A percentile compares a stretch with the other conserved stretches of the same genome.
These are phyloP conservation scores for Drosophila sproati DNA, from an alignment of 1,140 invertebrate genomes.

Conservation along the genomic window DNA sequence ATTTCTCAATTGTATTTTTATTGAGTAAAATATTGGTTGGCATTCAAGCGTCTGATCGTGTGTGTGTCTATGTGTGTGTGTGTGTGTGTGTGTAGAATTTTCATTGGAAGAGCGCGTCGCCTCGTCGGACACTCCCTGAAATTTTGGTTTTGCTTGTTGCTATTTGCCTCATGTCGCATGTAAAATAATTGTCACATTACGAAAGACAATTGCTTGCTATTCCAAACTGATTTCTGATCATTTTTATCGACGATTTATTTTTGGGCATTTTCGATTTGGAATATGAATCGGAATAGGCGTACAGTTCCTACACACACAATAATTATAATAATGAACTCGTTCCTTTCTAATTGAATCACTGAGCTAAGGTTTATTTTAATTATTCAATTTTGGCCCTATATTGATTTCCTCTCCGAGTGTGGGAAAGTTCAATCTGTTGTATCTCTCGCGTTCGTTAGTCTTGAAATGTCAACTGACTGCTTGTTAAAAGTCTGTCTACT, in stretches of 20 bases:
- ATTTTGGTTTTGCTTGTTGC: conserved; percentile 50
- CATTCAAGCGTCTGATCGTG: conserved; percentile 52
- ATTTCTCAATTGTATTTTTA: conserved; percentile 75
- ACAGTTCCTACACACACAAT: no score
- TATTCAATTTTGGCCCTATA: neutral
- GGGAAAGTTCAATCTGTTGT: conserved; percentile 4
- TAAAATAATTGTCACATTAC: conserved; percentile 64
- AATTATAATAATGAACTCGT: conserved; percentile 3
- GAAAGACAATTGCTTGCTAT: conserved; percentile 38
- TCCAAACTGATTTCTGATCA: conserved; percentile 27
- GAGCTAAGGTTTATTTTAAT: neutral
- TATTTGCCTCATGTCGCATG: conserved; percentile 69
- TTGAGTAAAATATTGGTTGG: conserved; percentile 74
- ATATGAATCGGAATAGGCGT: neutral
- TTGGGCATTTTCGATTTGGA: conserved; percentile 24
- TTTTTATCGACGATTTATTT: conserved; percentile 30
- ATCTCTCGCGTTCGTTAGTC: neutral
- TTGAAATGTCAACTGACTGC: no score
- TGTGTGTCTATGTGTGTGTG: conserved; percentile 3
- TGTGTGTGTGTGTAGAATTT: conserved; percentile 60
- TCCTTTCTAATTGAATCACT: neutral
- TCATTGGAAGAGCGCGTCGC: conserved; percentile 55
- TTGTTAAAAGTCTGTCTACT: neutral
- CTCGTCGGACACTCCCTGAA: conserved; percentile 61
- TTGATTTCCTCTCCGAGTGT: conserved; percentile 1